Percentiles rank a stretch among this genome's conserved stretches.
These are phyloP conservation scores for Dasypus novemcinctus DNA, from an alignment of 2,113 vertebrate genomes.

Conservation along the genomic window DNA sequence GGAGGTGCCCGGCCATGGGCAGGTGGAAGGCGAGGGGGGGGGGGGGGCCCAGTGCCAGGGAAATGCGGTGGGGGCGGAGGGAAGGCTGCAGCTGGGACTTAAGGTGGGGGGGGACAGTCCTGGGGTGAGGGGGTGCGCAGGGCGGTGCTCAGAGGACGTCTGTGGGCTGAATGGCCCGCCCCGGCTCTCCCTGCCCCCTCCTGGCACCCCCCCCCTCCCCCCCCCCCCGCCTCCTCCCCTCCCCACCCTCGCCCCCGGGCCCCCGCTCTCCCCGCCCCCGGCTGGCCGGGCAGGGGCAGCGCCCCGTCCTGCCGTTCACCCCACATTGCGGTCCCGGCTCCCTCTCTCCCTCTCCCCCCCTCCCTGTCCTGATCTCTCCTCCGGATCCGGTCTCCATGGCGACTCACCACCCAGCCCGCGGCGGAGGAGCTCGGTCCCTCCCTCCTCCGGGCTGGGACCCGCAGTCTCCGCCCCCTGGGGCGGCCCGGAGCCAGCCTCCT, in stretches of 20 bases:
- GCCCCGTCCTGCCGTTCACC: neutral
- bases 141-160: neutral
- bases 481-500: slow-evolving; percentile 63
- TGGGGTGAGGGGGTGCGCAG: no score
- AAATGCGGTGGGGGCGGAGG: no score
- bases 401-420: slow-evolving; percentile 63
- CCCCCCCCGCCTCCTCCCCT: neutral
- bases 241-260: neutral
- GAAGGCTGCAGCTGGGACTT: no score
- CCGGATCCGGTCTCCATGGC: slow-evolving; percentile 69
- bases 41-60: no score
- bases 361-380: slow-evolving; percentile 71
- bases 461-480: slow-evolving; percentile 74
- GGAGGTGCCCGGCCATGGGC: neutral
- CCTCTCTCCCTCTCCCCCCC: slow-evolving; percentile 32
- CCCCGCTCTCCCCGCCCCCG: neutral
- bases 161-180: accelerated
- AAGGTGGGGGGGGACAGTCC: no score
- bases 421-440: slow-evolving; percentile 55
- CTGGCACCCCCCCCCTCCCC: accelerated
- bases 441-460: slow-evolving; percentile 54
- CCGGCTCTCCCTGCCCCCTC: no score
- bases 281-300: neutral
- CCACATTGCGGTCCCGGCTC: neutral
- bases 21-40: no score